Evolutionary conservation across 2,113 vertebrate genomes (phyloP).

Genomic region (Butorides virescens): DNA sequence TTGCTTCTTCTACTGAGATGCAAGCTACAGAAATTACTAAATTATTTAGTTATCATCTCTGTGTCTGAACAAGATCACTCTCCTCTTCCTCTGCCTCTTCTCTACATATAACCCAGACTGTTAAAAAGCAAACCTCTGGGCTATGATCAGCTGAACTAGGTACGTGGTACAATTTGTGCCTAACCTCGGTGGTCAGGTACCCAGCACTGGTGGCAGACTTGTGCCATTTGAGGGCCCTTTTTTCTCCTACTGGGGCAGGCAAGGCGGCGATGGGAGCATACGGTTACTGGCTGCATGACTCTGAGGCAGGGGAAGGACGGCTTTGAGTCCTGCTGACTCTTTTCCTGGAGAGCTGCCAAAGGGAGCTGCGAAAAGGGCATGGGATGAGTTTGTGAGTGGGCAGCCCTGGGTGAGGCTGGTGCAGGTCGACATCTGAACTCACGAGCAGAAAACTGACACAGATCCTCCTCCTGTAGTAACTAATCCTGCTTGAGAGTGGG

Average conservation of each 20-base stretch:
- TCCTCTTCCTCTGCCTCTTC: not conserved
- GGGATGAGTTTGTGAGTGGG: not conserved
- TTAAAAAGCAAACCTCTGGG: not conserved
- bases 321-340: not conserved
- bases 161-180: not conserved
- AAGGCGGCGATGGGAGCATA: not conserved
- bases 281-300: not conserved
- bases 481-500: not conserved
- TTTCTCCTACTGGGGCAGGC: not conserved
- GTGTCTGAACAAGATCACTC: not conserved
- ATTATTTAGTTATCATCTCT: not conserved
- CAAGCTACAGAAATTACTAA: not conserved
- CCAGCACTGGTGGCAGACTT: not conserved
- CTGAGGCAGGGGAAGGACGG: not conserved
- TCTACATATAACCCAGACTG: not conserved
- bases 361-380: not conserved
- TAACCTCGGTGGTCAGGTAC: not conserved
- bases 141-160: not conserved
- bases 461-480: not conserved
- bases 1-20: not conserved
- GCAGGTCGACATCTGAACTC: not conserved
- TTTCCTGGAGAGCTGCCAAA: not conserved
- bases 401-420: not conserved
- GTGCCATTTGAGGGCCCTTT: not conserved
- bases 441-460: not conserved